Percentiles rank a stretch among this genome's conserved stretches.
These are phyloP conservation scores for Frieseomelitta varia DNA, from an alignment of 1,140 invertebrate species.

Conservation along the genomic window DNA sequence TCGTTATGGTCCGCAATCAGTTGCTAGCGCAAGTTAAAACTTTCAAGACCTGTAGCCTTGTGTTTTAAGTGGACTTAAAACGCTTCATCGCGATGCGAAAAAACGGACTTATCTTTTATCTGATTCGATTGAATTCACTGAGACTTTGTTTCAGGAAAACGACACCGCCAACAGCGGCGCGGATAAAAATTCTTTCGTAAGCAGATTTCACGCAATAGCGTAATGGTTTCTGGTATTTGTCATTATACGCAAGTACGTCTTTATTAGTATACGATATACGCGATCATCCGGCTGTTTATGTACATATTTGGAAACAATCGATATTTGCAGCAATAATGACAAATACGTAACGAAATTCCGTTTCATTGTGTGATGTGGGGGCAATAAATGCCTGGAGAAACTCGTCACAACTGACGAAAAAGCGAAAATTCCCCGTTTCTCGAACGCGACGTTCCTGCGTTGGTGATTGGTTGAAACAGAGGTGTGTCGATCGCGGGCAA, in stretches of 20 bases:
- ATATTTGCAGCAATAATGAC: not conserved
- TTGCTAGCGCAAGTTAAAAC: too few relatives aligned
- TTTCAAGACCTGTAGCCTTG: too few relatives aligned
- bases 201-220: not conserved
- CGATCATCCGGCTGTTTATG: not conserved
- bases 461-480: constrained; percentile 35
- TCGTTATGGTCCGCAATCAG: too few relatives aligned
- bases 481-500: constrained; percentile 60
- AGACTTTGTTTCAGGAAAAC: not conserved
- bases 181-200: constrained; percentile 22
- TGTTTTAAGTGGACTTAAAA: not conserved
- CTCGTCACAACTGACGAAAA: not conserved
- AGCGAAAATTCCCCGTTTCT: constrained; percentile 25
- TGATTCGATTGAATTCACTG: not conserved
- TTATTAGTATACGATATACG: not conserved
- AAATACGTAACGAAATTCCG: not conserved
- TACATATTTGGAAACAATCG: not conserved
- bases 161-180: not conserved
- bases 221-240: not conserved
- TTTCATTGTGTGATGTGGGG: not conserved
- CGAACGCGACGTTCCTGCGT: not conserved
- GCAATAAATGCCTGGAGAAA: not conserved
- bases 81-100: not conserved
- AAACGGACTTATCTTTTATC: not conserved
- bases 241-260: not conserved